Evolutionary conservation across 2,888 invertebrate genomes (phyloP).

Genomic region (Tenthredo distinguenda): DNA sequence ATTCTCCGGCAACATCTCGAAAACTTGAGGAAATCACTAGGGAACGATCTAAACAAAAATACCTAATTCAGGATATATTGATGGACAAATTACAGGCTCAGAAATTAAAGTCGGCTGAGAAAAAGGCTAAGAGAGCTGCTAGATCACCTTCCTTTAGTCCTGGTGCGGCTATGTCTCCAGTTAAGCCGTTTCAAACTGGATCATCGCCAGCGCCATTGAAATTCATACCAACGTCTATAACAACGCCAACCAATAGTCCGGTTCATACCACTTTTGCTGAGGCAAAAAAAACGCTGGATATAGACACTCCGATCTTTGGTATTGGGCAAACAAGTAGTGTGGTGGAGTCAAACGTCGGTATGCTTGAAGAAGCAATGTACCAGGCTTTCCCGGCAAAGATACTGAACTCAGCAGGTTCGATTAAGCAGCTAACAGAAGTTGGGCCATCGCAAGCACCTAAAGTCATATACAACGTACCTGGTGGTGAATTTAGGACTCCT

Average conservation of each 20-base stretch:
- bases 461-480: not conserved
- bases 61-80: slow-evolving; percentile 90
- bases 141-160: slow-evolving; percentile 79
- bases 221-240: slow-evolving; percentile 68
- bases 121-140: slow-evolving; percentile 82
- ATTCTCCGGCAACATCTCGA: slow-evolving; percentile 81
- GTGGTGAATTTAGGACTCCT: slow-evolving; percentile 79
- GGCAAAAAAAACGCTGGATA: slow-evolving; percentile 63
- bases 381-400: not conserved
- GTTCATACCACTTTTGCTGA: slow-evolving; percentile 68
- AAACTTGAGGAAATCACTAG: slow-evolving; percentile 89
- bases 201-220: slow-evolving; percentile 56
- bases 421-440: not conserved
- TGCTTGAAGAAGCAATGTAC: slow-evolving; percentile 3
- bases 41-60: slow-evolving; percentile 91
- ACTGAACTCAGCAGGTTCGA: slow-evolving; percentile 16
- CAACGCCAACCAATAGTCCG: slow-evolving; percentile 64
- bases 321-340: not conserved
- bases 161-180: slow-evolving; percentile 59
- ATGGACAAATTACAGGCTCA: slow-evolving; percentile 88
- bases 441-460: not conserved
- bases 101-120: slow-evolving; percentile 83
- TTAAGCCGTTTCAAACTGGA: slow-evolving; percentile 48
- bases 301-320: slow-evolving; percentile 54
- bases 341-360: not conserved